A percentile compares a stretch with the other conserved stretches of the same genome.
These are phyloP conservation scores for Caradrina clavipalpis DNA, from an alignment of 2,888 invertebrate species.

Conservation along the genomic window DNA sequence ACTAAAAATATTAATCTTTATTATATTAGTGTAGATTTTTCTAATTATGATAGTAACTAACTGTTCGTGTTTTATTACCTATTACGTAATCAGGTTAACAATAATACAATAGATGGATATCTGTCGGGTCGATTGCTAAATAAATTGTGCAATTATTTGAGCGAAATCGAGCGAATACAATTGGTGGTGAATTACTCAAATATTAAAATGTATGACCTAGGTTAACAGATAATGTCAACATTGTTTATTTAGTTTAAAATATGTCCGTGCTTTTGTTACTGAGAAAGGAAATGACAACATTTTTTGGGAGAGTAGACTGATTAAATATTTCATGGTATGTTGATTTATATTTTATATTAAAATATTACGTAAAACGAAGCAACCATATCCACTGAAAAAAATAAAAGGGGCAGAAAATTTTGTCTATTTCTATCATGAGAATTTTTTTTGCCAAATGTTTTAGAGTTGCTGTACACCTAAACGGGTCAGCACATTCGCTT, in stretches of 20 bases:
- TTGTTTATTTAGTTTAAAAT: constrained; percentile 1
- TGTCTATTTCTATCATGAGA: too few relatives aligned
- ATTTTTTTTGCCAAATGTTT: too few relatives aligned
- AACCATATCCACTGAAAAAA: too few relatives aligned
- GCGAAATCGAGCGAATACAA: constrained; percentile 38
- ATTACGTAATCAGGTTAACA: constrained; percentile 45
- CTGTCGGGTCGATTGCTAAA: constrained; percentile 28
- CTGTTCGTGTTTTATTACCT: constrained; percentile 40
- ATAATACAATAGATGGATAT: constrained; percentile 41
- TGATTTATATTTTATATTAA: too few relatives aligned
- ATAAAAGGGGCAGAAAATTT: too few relatives aligned
- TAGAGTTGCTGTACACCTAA: too few relatives aligned
- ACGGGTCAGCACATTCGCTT: too few relatives aligned
- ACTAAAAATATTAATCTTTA: too few relatives aligned
- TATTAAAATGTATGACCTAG: constrained; percentile 26
- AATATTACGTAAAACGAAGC: too few relatives aligned
- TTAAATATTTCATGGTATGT: neutral
- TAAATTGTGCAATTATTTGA: constrained; percentile 47
- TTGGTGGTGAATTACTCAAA: constrained; percentile 23
- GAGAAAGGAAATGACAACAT: neutral
- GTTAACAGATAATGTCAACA: constrained; percentile 19
- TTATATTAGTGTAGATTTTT: constrained; percentile 6
- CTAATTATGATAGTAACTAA: constrained; percentile 36
- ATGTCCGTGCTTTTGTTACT: neutral
- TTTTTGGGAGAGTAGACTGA: too few relatives aligned